Conservation (phyloP, 2,888 invertebrate species). For the Taphrorychus bicolor region DNA sequence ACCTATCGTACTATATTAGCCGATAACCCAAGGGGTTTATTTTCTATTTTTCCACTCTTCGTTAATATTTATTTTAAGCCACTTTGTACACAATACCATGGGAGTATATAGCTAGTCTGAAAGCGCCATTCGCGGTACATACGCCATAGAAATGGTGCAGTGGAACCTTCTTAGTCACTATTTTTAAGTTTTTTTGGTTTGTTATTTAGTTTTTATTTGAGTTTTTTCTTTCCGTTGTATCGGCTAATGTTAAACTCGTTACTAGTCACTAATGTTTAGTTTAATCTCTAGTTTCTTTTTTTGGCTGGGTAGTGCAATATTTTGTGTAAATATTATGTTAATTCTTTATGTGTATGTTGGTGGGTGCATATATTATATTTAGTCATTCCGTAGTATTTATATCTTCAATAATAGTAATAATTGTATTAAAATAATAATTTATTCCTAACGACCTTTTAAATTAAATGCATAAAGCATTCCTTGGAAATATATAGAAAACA, state of each 20-base stretch:
- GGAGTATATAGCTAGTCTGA: slow-evolving; percentile 31
- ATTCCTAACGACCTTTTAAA: not conserved
- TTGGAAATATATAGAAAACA: slow-evolving; percentile 7
- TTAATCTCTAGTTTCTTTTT: slow-evolving; percentile 17
- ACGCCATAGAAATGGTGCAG: slow-evolving; percentile 11
- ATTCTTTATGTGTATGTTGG: slow-evolving; percentile 6
- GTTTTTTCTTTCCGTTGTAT: slow-evolving; percentile 54
- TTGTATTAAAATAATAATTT: slow-evolving; percentile 4
- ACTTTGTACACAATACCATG: slow-evolving; percentile 16
- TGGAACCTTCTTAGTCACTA: slow-evolving; percentile 35
- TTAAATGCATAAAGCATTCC: slow-evolving; percentile 23
- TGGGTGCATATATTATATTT: slow-evolving; percentile 16
- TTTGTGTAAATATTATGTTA: not conserved
- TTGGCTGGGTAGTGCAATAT: slow-evolving; percentile 54
- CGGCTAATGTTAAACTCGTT: slow-evolving; percentile 57
- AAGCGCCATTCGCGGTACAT: slow-evolving; percentile 12
- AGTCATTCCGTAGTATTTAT: slow-evolving; percentile 36
- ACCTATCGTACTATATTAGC: slow-evolving; percentile 50
- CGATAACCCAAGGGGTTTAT: slow-evolving; percentile 49
- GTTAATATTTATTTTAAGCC: not conserved
- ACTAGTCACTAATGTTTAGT: slow-evolving; percentile 58
- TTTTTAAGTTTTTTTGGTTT: slow-evolving; percentile 32
- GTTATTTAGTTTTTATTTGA: slow-evolving; percentile 15
- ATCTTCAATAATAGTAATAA: slow-evolving; percentile 4
- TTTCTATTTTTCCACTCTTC: slow-evolving; percentile 20